Base-by-base conservation (phyloP, 2,113 vertebrate species). In the Sphaerodactylus townsendi region DNA sequence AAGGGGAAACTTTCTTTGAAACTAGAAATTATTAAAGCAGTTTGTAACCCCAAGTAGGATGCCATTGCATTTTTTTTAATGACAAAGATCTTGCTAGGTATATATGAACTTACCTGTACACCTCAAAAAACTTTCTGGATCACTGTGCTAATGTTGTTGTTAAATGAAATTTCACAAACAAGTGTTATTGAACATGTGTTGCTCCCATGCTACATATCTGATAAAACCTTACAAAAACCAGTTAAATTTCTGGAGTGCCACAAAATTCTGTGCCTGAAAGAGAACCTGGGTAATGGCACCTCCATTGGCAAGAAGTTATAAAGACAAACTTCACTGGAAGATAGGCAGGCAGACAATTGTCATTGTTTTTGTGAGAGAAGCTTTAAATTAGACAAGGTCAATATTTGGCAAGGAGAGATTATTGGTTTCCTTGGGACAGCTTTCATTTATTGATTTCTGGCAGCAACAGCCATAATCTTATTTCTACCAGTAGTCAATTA, bases 381-480 rank as follows among this genome's bases (percentile, higher is more conserved):
- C 5, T 79, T 82, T 84, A 86, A 82, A 64, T 37, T 14, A 87
- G 85, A 70, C 37, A 79, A 30, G 30, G 48, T 59, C 0, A 62
- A 62, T 62, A 3, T 66, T 56, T 0, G 64, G 81, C 8, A 74
- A 70, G 35, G 33, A 4, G 0, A 83, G 80, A 86, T 64, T 15
- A 79, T 14, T 2, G 30, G 71, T 89, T 88, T 62, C 6, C 37
- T 87, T 75, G 11, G 10, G 17, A 75, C 3, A 81, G 2, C 44
- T 87, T 33, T 84, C 33, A 77, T 82, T 78, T 46, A 11, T 85
- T 75, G 30, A 64, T 4, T 46, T 83, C 65, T 89, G 77, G 46
- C 39, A 75, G 30, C 4, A 1, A 25, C 46, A 9, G 19, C 46
- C 28, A 41, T 21, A 50, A 68, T 53, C 84, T 39, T 77, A 56